Base-by-base conservation (phyloP, 2,113 vertebrate species). In the Xenopus tropicalis region DNA sequence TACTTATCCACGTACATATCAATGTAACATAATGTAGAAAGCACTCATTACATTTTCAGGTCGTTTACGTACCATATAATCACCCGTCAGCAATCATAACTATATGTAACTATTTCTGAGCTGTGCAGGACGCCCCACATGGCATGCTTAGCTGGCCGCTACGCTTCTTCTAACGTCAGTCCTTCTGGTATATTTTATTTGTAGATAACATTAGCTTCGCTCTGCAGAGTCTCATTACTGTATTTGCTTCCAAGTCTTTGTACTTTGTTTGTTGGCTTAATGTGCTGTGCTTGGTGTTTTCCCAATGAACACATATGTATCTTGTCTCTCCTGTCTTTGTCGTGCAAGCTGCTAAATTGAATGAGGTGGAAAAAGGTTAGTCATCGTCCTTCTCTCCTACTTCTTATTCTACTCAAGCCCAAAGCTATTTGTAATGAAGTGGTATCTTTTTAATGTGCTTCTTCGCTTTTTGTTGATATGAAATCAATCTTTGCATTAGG, bases 311-410 rank as follows among this genome's bases (percentile, higher is more conserved):
- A 91, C 62, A 58, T 72, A 90, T 82, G 90, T 91, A 89, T 93
- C 81, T 91, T 92, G 90, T 93, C 88, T 93, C 90, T 92, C 91
- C 90, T 94, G 88, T 93, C 91, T 90, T 92, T 92, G 88, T 91
- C 81, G 88, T 88, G 88, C 94, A 92, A 95, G 92, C 97, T 93
- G 96, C 96, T 95, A 97, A 95, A 94, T 96, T 96, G 93, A 99
- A 98, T 98, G 96, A 98, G 93, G 97, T 99, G 96, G 96, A 99
- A 92, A 97, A 97, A 98, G 97, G 96, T 99, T 90, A 98, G 97
- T 99, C 84, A 90, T 89, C 88, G 84, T 85, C 86, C 88, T 90
- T 88, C 90, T 90, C 83, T 78, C 59, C 79, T 87, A 72, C 67
- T 82, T 57, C 29, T 37, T 23, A n/a, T n/a, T 54, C 16, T 54